These are phyloP conservation scores for Ichneumoninae sp. DNA, from an alignment of 2,888 invertebrate species.

Conservation along the genomic window DNA sequence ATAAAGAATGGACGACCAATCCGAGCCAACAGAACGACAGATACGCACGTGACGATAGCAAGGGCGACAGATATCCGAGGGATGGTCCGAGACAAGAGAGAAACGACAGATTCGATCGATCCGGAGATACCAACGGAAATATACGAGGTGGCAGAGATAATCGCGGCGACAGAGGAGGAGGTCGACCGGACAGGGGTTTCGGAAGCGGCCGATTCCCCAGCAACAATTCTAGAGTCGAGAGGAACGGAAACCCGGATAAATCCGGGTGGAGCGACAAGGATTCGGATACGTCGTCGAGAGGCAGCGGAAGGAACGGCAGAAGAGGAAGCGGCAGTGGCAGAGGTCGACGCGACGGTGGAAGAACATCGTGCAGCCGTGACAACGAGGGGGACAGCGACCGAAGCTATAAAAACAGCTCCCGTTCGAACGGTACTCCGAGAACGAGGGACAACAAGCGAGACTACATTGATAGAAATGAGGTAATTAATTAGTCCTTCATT, in stretches of 20 bases:
- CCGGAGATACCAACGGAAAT: slow-evolving; percentile 55
- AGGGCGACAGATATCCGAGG: slow-evolving; percentile 57
- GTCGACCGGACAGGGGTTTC: slow-evolving; percentile 58
- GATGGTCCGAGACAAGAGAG: slow-evolving; percentile 56
- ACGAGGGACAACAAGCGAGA: slow-evolving; percentile 56
- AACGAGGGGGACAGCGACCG: slow-evolving; percentile 51
- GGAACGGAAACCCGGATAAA: slow-evolving; percentile 72
- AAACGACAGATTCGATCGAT: slow-evolving; percentile 63
- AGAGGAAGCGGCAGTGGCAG: slow-evolving; percentile 61
- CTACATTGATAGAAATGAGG: slow-evolving; percentile 45
- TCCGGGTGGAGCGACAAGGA: slow-evolving; percentile 75
- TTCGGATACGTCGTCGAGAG: slow-evolving; percentile 75
- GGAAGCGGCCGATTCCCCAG: slow-evolving; percentile 44
- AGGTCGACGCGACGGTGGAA: slow-evolving; percentile 42
- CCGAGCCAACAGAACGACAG: slow-evolving; percentile 44
- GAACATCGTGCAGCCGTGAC: slow-evolving; percentile 45
- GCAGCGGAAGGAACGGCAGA: slow-evolving; percentile 70
- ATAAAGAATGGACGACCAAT: slow-evolving; percentile 46
- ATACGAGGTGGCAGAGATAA: slow-evolving; percentile 57
- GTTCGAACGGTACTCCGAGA: slow-evolving; percentile 49
- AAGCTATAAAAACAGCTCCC: slow-evolving; percentile 46
- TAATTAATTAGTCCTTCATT: background rate
- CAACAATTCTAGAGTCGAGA: slow-evolving; percentile 68
- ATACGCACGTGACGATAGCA: slow-evolving; percentile 60
- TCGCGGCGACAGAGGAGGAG: slow-evolving; percentile 46